Base-by-base conservation (phyloP, 2,888 invertebrate species). In the Nemotelus pantherinus region DNA sequence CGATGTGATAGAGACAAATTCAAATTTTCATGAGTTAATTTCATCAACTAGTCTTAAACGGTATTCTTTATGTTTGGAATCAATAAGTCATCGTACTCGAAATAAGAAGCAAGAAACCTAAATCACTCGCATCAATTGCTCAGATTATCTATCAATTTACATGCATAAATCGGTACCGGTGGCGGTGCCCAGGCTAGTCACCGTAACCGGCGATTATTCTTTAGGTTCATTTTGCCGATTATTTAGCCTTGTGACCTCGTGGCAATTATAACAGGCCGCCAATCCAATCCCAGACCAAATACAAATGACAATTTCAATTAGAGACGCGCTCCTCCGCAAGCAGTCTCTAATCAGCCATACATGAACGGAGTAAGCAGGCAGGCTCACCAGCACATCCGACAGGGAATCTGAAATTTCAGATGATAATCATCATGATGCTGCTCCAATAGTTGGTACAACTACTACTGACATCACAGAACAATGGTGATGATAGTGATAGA, bases 251-350 rank as follows among this genome's bases (percentile, higher is more conserved):
- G 9, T 74, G 74, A 74, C 74, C 74, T 48, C 48, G 74, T 41
- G 63, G 74, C 50, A 60, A 74, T 48, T 60, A 74, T 39, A 74
- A 39, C 60, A 63, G 50, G 50, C 58, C 72, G 47, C 58, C 72
- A 25, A 25, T 25, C 25, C 25, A 25, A 25, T 25, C 25, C 25
- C 25, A 25, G 1, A 25, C 25, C 25, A 58, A 60, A 58, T 72
- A 58, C 74, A 74, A 74, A 74, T 74, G 60, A 60, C 60, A 60
- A 63, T 60, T 74, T 74, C 74, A 74, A 74, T 63, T 63, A 74
- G 63, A 47, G 47, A 50, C 74, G 60, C 57, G 47, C 70, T 70
- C 55, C 55, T 47, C 53, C 55, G 55, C 70, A 41, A 53, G 55
- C 10, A 25, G 70, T 55, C 55, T 55, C 47, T 55, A 70, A 70